phyloP scores from a whole-genome alignment of 2,113 vertebrate genomes.

The Phoxinus phoxinus region DNA sequence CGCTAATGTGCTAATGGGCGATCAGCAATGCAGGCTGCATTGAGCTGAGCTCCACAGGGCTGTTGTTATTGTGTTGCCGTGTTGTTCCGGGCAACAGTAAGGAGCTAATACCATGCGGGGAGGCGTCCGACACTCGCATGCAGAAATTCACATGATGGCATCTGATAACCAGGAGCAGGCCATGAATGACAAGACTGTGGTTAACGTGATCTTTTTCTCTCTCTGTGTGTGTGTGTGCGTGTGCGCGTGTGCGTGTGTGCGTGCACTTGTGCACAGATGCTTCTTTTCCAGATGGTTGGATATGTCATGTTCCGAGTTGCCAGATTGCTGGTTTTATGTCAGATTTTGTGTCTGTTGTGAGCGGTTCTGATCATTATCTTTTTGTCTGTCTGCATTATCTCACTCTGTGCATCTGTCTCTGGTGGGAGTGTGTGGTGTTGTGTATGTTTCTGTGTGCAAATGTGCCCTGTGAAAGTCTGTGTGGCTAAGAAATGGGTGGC shows the following conservation, averaged over 20 bases:
- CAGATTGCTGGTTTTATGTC: conserved; percentile 50
- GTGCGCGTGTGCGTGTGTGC: conserved; percentile 2
- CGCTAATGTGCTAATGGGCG: conserved; percentile 70
- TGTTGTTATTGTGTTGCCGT: conserved; percentile 61
- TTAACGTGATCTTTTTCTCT: conserved; percentile 60
- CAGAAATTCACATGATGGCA: conserved; percentile 60
- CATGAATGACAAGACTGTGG: conserved; percentile 71
- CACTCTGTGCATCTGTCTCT: conserved; percentile 35
- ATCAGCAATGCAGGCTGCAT: conserved; percentile 67
- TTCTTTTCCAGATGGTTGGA: conserved; percentile 46
- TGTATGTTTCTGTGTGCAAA: conserved; percentile 5
- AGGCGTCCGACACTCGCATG: conserved; percentile 55
- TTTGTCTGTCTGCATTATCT: conserved; percentile 49
- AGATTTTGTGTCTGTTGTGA: conserved; percentile 42
- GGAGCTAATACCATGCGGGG: conserved; percentile 72
- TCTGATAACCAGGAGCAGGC: conserved; percentile 63
- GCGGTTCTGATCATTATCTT: conserved; percentile 49
- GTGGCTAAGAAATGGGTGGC: neutral
- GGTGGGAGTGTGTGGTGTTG: conserved; percentile 7
- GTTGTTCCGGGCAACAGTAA: conserved; percentile 69
- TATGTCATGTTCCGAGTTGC: conserved; percentile 43
- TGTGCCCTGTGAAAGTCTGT: neutral
- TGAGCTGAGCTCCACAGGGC: conserved; percentile 32
- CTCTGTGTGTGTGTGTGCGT: conserved; percentile 30
- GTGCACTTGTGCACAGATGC: conserved; percentile 18